Evolutionary conservation across 2,888 invertebrate genomes (phyloP), one percentile per base, ranked within the genome.

Genomic region (Mycalesis mineus): DNA sequence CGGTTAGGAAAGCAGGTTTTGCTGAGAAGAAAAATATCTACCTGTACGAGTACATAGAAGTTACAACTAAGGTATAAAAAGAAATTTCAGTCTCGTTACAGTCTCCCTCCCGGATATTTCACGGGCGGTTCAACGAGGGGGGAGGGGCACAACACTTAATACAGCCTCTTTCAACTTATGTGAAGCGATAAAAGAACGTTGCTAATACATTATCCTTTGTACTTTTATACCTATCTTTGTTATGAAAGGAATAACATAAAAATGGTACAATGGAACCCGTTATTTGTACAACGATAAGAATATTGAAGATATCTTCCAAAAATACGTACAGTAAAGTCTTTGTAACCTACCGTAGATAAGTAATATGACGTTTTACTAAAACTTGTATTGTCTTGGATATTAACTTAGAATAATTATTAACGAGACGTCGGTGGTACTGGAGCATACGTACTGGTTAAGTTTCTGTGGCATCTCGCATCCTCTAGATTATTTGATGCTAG

Each of bases 121-220:
- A 28, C 37, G 42, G 58, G 58, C 22, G 45, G 47, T 53, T 44
- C 49, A 49, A 53, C 37, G 37, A 55, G 17, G 42, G 40, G 50
- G 58, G 58, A 31, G 40, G 40, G 31, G 44, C 44, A 37, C 53
- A 54, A 44, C 41, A 44, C 29, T 48, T 48, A 42, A 29, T 49
- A 54, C 47, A 48, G n/a, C 42, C 28, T 42, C 42, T 13, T 22
- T 13, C 22, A 44, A 29, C 40, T 50, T 39, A 28, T 45, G 14
- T 51, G 28, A 45, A 42, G 29, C 22, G n/a, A 9, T 36, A 52
- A 41, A 53, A 53, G 15, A 17, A 29, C n/a, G 15, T 9, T 40
- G 14, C 5, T 15, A 28, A 15, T 31, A 15, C 28, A 36, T 22
- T 53, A 5, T 11, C 37, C 36, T 45, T 45, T 53, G 44, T 36